phyloP scores from a whole-genome alignment of 2,888 invertebrate species.

The Ornithoptera priamus region DNA sequence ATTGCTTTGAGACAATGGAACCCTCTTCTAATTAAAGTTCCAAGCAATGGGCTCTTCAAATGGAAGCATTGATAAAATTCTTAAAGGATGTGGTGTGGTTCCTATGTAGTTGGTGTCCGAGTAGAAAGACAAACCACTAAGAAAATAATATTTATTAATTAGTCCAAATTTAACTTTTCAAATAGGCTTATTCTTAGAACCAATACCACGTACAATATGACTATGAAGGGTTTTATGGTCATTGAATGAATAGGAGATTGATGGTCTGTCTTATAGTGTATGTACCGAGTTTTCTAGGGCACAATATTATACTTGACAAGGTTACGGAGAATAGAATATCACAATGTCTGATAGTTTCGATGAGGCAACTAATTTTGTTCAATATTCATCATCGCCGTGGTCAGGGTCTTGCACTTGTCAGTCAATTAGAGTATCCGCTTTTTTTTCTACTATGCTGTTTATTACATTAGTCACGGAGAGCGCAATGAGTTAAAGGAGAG shows the following conservation, averaged over 20 bases:
- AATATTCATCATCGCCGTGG: conserved; percentile 49
- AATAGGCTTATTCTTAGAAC: background rate
- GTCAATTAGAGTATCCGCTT: conserved; percentile 76
- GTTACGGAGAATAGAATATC: conserved; percentile 29
- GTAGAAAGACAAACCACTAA: background rate
- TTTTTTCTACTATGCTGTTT: conserved; percentile 61
- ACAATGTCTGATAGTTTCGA: conserved; percentile 39
- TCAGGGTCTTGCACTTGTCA: conserved; percentile 66
- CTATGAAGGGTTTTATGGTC: conserved; percentile 24
- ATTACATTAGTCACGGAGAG: conserved; percentile 67
- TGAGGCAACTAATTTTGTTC: conserved; percentile 52
- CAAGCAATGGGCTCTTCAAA: background rate
- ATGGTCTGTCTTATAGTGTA: conserved; percentile 15
- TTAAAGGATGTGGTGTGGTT: background rate
- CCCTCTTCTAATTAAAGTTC: background rate
- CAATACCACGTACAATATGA: background rate
- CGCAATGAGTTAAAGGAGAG: conserved; percentile 60
- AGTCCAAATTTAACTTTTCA: background rate
- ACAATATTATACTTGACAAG: conserved; percentile 32
- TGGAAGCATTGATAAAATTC: background rate
- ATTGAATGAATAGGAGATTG: conserved; percentile 27
- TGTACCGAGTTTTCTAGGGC: conserved; percentile 13
- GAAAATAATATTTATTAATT: background rate
- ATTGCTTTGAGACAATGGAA: background rate
- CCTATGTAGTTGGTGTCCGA: background rate